Evolutionary conservation across 2,888 invertebrate species (phyloP).

Genomic region (Drosophila histrio): DNA sequence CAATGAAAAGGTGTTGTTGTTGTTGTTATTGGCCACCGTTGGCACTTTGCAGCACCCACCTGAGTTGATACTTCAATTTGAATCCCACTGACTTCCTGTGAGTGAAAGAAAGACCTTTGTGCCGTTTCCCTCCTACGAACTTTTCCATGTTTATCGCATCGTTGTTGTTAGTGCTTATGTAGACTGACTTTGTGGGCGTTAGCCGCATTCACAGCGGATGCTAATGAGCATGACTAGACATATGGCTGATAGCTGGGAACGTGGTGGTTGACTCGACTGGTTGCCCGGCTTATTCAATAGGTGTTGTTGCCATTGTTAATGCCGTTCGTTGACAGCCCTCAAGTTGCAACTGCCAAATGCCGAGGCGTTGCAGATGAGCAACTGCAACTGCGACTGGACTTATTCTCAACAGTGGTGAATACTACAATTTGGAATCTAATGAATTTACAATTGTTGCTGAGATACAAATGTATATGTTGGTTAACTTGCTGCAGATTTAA

Average conservation of each 20-base stretch:
- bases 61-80: conserved; percentile 52
- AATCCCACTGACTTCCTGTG: conserved; percentile 73
- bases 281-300: conserved; percentile 11
- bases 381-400: neutral
- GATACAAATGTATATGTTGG: neutral
- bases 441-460: neutral
- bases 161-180: conserved; percentile 20
- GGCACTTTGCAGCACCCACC: conserved; percentile 59
- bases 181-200: conserved; percentile 59
- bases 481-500: neutral
- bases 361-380: conserved; percentile 58
- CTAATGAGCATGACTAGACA: conserved; percentile 78
- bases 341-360: conserved; percentile 27
- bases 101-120: conserved; percentile 61
- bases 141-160: conserved; percentile 9
- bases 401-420: neutral
- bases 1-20: conserved; percentile 21
- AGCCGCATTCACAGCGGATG: conserved; percentile 70
- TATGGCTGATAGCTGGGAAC: conserved; percentile 52
- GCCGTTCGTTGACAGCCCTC: conserved; percentile 60
- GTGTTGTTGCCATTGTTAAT: conserved; percentile 43
- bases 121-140: conserved; percentile 58
- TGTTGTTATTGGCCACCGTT: conserved; percentile 32
- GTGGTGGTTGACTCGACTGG: conserved; percentile 1
- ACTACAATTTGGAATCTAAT: conserved; percentile 4